Evolutionary conservation across 2,113 vertebrate species (phyloP), one percentile per base, ranked within the genome.

Genomic region (Potamarius usumacintae): DNA sequence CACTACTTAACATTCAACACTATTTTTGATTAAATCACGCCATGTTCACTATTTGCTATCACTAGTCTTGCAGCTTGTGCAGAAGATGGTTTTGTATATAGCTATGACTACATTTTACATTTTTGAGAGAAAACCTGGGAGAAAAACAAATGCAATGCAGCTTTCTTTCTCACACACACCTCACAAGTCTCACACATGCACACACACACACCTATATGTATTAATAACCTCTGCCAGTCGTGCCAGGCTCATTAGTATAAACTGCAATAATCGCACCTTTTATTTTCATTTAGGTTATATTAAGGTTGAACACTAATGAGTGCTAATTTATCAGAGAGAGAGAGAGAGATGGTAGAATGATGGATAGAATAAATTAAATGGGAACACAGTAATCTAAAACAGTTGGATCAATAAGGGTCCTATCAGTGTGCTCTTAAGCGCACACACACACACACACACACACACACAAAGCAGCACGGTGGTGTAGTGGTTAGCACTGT

Each of bases 271-370:
- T 90, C 50, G 72, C 25, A 48, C 65, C 62, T 83, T 90, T 85
- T 83, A 88, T 90, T 89, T 63, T 60, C 84, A 89, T 86, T 88
- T 72, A 85, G 81, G 89, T 81, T 42, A 91, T 42, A 91, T 86
- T 83, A 88, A 78, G n/a, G 77, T 72, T 55, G 30, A 69, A 72
- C 72, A 27, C 58, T 83, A 79, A 84, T 63, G 27, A 72, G 58
- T 72, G 48, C 62, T 72, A 84, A 88, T 83, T 82, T 82, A 87
- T 88, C 58, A 86, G n/a, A 63, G n/a, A 80, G 55, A 58, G 12
- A 67, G 52, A 52, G 25, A 84, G 82, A 71, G 10, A 83, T 42
- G 9, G 65, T 52, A 27, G 50, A 77, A 48, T 25, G 65, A 81
- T 34, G 65, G 82, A 60, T 27, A 50, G 53, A 72, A 72, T 58